Base-by-base conservation (phyloP, 2,888 invertebrate species). In the Pedicia rivosa region DNA sequence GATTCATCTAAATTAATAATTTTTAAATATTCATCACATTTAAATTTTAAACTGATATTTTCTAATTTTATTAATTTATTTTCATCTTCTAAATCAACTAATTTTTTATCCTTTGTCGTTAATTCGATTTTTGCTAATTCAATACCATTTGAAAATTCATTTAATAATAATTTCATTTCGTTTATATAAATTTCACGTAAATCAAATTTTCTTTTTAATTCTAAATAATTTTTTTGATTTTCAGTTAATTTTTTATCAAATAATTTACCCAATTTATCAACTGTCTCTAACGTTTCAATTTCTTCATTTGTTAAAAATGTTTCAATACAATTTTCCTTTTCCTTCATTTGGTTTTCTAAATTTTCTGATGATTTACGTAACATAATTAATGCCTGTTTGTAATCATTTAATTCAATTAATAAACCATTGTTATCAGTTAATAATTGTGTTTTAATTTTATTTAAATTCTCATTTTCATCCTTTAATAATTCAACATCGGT, bases 201-300 rank as follows among this genome's bases (percentile, higher is more conserved):
- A 36, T 62, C 62, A 41, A 60, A 60, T 44, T 59, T 62, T 41
- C 48, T 51, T 40, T 55, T 55, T 22, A 62, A 49, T 27, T 62
- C 62, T 16, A 56, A 50, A 44, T 62, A 61, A 46, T 56, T 59
- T 38, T 53, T 52, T 34, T 55, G 54, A 45, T 60, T 57, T 10
- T 51, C 51, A 39, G 60, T 57, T 42, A 61, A 54, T 38, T 56
- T 56, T 48, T 56, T 56, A 53, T 62, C 60, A 52, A 62, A 62
- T 46, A 58, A 54, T 52, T 56, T 56, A 44, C 58, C 58, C 54
- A 62, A 59, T 50, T 62, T 57, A 51, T 57, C 57, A 47, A 62
- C 58, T 50, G 58, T 59, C 43, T 56, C 56, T 47, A 59, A 43
- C 32, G 60, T 61, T 46, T 60, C 61, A 43, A 57, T 54, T 41